phyloP scores from a whole-genome alignment of 2,888 invertebrate genomes.

The Drosophila neotestacea region DNA sequence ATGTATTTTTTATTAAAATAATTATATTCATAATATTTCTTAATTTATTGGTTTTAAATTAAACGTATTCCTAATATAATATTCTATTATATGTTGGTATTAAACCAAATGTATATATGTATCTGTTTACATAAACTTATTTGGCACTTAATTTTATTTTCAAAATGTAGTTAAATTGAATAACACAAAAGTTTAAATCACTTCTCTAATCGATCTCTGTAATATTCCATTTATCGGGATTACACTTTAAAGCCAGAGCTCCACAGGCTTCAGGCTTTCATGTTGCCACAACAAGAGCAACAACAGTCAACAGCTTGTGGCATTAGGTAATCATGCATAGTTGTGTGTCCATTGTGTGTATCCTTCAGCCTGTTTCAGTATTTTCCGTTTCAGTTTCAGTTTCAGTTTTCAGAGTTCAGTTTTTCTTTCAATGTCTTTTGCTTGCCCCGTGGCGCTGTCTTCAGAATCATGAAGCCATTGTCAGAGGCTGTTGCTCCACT shows the following conservation, averaged over 20 bases:
- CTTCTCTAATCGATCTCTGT: background rate
- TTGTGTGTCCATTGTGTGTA: constrained; percentile 53
- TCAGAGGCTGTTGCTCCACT: constrained; percentile 67
- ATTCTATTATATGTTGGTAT: too few relatives aligned
- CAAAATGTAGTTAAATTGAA: too few relatives aligned
- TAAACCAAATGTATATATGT: too few relatives aligned
- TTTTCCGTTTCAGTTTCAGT: background rate
- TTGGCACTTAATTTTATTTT: too few relatives aligned
- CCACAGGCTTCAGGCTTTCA: constrained; percentile 1
- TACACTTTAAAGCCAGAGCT: constrained; percentile 1
- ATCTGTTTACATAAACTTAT: too few relatives aligned
- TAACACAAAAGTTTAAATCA: too few relatives aligned
- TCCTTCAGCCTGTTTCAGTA: constrained; percentile 66
- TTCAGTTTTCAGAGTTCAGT: constrained; percentile 8
- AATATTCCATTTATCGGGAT: constrained; percentile 5
- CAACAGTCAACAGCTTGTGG: constrained; percentile 30
- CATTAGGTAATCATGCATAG: constrained; percentile 70
- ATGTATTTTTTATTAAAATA: too few relatives aligned
- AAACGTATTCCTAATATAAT: background rate
- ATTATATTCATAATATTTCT: too few relatives aligned
- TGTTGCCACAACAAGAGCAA: constrained; percentile 2
- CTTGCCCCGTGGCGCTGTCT: constrained; percentile 58
- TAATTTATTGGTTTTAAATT: background rate
- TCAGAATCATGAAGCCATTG: constrained; percentile 76
- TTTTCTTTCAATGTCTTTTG: constrained; percentile 11